These are phyloP conservation scores for Lycophotia porphyrea DNA, from an alignment of 2,888 invertebrate genomes.

Conservation along the genomic window DNA sequence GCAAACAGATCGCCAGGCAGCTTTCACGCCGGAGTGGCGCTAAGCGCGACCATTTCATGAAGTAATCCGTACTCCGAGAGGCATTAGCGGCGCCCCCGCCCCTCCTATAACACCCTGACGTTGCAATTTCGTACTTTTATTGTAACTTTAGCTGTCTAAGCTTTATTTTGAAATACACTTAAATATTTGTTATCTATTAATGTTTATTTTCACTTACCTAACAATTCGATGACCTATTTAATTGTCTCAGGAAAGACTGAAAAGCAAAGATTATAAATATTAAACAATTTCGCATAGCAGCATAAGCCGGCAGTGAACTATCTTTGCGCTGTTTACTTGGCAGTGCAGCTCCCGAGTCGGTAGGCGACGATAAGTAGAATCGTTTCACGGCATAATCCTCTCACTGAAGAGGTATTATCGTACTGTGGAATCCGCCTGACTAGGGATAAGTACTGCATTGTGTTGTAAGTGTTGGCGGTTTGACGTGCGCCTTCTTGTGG, in stretches of 20 bases:
- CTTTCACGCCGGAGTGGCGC: slow-evolving; percentile 82
- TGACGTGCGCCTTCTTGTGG: slow-evolving; percentile 66
- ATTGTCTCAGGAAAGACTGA: neutral
- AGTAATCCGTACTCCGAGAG: slow-evolving; percentile 84
- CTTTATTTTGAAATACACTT: slow-evolving; percentile 22
- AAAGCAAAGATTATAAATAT: slow-evolving; percentile 43
- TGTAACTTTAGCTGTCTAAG: slow-evolving; percentile 68
- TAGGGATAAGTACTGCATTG: slow-evolving; percentile 77
- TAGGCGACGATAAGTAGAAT: slow-evolving; percentile 76
- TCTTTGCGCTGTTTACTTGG: slow-evolving; percentile 64
- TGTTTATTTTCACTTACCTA: neutral
- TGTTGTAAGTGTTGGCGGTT: slow-evolving; percentile 71
- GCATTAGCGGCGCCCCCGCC: slow-evolving; percentile 79
- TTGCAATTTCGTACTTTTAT: slow-evolving; percentile 78
- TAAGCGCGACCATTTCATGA: slow-evolving; percentile 84
- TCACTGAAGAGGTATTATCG: slow-evolving; percentile 81
- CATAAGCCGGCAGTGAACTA: slow-evolving; percentile 57
- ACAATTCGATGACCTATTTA: neutral
- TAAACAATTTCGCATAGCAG: slow-evolving; percentile 48
- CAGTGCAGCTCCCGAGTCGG: slow-evolving; percentile 66
- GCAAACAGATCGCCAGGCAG: slow-evolving; percentile 83
- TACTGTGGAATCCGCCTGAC: slow-evolving; percentile 71
- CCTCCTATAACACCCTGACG: slow-evolving; percentile 61
- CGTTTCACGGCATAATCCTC: slow-evolving; percentile 78
- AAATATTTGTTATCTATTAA: slow-evolving; percentile 16